These are phyloP conservation scores for Creontiades dilutus DNA, from an alignment of 2,888 invertebrate genomes.

Conservation along the genomic window DNA sequence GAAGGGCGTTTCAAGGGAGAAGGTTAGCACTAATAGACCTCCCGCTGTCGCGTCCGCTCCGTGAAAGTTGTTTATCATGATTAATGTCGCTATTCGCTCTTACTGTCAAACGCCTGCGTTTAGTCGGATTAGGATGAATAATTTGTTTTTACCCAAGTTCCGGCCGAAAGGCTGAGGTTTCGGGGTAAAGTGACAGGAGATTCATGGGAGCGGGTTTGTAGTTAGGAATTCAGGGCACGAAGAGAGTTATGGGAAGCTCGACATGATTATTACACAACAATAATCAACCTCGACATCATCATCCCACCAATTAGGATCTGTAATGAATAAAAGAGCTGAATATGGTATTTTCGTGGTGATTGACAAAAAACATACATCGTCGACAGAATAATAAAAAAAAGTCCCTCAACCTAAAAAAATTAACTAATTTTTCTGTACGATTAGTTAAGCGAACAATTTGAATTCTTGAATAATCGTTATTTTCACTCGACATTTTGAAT, in stretches of 20 bases:
- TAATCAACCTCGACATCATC: background rate
- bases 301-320: background rate
- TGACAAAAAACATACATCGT: too few relatives aligned
- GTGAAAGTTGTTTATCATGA: constrained; percentile 47
- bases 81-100: constrained; percentile 46
- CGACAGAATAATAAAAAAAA: too few relatives aligned
- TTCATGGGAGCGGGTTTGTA: background rate
- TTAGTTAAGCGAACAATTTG: too few relatives aligned
- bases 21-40: constrained; percentile 33
- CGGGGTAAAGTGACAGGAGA: background rate
- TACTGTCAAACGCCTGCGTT: constrained; percentile 52
- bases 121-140: constrained; percentile 49
- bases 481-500: too few relatives aligned
- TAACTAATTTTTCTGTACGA: too few relatives aligned
- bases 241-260: background rate
- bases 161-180: background rate
- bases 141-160: constrained; percentile 39
- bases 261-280: background rate
- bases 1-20: background rate
- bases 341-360: too few relatives aligned
- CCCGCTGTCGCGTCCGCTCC: constrained; percentile 33
- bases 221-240: background rate
- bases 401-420: too few relatives aligned
- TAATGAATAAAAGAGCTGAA: too few relatives aligned
- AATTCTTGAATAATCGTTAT: too few relatives aligned